Evolutionary conservation across 2,113 vertebrate genomes (phyloP).

Genomic region (Ictalurus punctatus): DNA sequence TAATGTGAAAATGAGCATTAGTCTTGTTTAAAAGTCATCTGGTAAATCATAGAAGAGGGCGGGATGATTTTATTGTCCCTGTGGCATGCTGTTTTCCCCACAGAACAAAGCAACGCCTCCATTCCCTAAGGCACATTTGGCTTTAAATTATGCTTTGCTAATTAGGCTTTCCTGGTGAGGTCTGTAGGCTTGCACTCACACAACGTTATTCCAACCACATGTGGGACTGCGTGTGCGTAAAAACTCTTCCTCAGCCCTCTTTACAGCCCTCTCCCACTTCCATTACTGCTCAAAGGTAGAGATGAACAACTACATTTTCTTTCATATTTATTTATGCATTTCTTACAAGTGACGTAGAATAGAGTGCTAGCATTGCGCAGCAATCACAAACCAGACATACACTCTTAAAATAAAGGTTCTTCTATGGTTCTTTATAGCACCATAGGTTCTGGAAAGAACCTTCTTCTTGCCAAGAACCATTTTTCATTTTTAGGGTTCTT

Average conservation of each 20-base stretch:
- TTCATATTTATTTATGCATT: neutral
- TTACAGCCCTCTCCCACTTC: neutral
- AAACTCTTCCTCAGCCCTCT: neutral
- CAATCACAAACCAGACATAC: neutral
- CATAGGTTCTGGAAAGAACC: too few relatives aligned
- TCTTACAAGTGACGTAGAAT: neutral
- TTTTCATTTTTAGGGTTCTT: too few relatives aligned
- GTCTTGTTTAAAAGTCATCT: conserved; percentile 15
- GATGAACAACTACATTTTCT: neutral
- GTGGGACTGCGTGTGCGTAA: conserved; percentile 12
- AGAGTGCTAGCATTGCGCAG: neutral
- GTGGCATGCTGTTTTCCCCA: conserved; percentile 65
- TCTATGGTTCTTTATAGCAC: too few relatives aligned
- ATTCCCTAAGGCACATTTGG: conserved; percentile 62
- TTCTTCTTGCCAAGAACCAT: too few relatives aligned
- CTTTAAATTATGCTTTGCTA: conserved; percentile 66
- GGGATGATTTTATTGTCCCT: conserved; percentile 59
- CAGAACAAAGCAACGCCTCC: conserved; percentile 66
- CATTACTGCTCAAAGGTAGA: neutral
- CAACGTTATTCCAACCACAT: conserved; percentile 31
- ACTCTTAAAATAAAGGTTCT: too few relatives aligned
- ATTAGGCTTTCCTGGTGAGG: conserved; percentile 65
- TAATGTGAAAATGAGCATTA: neutral
- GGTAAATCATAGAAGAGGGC: conserved; percentile 46
- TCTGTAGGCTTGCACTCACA: conserved; percentile 55